phyloP scores from a whole-genome alignment of 2,797 vertebrate genomes.

The Cossypha caffra region DNA sequence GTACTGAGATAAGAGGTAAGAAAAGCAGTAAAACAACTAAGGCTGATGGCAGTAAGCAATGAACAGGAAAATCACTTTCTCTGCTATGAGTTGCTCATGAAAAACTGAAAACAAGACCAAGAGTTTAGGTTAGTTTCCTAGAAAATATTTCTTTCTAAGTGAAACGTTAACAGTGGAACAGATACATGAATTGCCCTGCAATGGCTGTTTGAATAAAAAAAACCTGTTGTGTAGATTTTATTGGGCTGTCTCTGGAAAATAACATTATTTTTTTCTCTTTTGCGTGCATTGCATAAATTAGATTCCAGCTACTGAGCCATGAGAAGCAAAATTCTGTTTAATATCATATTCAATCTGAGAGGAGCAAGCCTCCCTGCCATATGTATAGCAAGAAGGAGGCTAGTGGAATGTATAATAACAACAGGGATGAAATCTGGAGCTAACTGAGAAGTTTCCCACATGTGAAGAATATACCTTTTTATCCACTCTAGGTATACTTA shows the following conservation, averaged over 20 bases:
- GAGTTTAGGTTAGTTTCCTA: background rate
- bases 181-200: background rate
- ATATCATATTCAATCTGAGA: background rate
- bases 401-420: background rate
- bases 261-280: background rate
- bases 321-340: background rate
- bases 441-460: background rate
- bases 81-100: background rate
- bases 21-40: background rate
- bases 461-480: background rate
- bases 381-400: background rate
- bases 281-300: background rate
- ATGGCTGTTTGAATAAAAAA: background rate
- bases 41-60: background rate
- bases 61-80: conserved; percentile 33
- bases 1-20: background rate
- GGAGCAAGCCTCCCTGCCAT: background rate
- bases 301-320: background rate
- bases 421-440: background rate
- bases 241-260: background rate
- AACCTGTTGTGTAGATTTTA: background rate
- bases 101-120: background rate
- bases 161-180: background rate
- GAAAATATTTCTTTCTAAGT: background rate
- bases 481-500: background rate